Base-by-base conservation (phyloP, 2,888 invertebrate genomes). In the Aspidapion aeneum region DNA sequence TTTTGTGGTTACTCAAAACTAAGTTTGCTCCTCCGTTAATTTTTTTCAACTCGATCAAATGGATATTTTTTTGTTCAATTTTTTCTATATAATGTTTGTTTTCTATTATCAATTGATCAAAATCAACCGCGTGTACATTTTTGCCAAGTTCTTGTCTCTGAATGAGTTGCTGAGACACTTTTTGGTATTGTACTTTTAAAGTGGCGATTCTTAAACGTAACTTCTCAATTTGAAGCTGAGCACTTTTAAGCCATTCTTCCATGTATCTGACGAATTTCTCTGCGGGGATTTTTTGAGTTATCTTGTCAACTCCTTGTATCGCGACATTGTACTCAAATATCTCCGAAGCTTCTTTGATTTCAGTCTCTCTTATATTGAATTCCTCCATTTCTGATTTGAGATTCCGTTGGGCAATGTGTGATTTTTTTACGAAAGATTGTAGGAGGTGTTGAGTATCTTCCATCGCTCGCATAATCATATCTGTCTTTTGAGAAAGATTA, bases 91-190 rank as follows among this genome's bases (percentile, higher is more conserved):
- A 82, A 71, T 84, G 82, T 1, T 81, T 71, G 70, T 87, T 88
- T 69, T 87, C 86, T 22, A 89, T 88, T 68, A 81, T 80, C 1
- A 88, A 70, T 71, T 87, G 85, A 22, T 88, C 85, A 68, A 88
- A 88, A 73, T 89, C 89, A 0, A 87, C 84, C 0, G 85, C 82
- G 58, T 84, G 80, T 1, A 89, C 74, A 56, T 81, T 82, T 64
- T 86, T 85, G 16, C 85, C 86, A 0, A 87, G 71, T 71, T 87
- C 86, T 2, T 81, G 79, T 66, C 86, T 85, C 3, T 83, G 80
- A 22, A 80, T 77, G 1, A 87, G 81, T 65, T 85, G 84, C 0
- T 81, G 78, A 64, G 82, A 84, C 0, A 86, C 73, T 73, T 85
- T 86, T 51, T 77, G 80, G 70, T 82, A 82, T 65, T 84, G 83